Base-by-base conservation (phyloP, 2,888 invertebrate species). In the Drosophila kambysellisi region DNA sequence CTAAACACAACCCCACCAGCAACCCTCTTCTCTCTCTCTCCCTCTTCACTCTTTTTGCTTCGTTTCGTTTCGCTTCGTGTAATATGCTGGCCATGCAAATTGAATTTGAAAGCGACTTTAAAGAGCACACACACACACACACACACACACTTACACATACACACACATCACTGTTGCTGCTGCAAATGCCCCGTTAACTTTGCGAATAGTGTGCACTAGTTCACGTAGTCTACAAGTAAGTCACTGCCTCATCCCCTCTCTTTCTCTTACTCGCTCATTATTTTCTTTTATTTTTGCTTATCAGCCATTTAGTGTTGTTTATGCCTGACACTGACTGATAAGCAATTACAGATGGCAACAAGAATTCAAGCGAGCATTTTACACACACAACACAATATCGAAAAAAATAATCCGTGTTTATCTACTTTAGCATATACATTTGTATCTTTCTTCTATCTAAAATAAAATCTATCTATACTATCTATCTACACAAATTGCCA, bases 71-170 rank as follows among this genome's bases (percentile, higher is more conserved):
- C 70, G 79, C 69, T 62, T 79, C 75, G 61, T 53, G 37, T 72
- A 74, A 54, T 74, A 53, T 74, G 64, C 43, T 60, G 51, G 43
- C 52, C 69, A 77, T 70, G 80, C 70, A 78, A 78, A 78, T 78
- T 78, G 41, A 78, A 81, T 77, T 80, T 77, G 70, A 76, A 77
- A 76, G 70, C 50, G 35, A 62, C 15, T 71, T 71, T 64, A 74
- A 68, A 79, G 68, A 51, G 74, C 17, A 39, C 43, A 56, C 58
- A 37, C 50, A 39, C 29, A 46, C 11, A 20, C n/a, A 43, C 46
- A 20, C 15, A 54, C 17, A n/a, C n/a, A n/a, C 20, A 17, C 17
- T n/a, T n/a, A n/a, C 17, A 39, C 43, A 56, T 54, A 37, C 50
- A 39, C 29, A 46, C 20, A 17, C 17, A 48, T 17, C 17, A 4